Base-by-base conservation (phyloP, 2,797 vertebrate species). In the Macroramphosus scolopax region DNA sequence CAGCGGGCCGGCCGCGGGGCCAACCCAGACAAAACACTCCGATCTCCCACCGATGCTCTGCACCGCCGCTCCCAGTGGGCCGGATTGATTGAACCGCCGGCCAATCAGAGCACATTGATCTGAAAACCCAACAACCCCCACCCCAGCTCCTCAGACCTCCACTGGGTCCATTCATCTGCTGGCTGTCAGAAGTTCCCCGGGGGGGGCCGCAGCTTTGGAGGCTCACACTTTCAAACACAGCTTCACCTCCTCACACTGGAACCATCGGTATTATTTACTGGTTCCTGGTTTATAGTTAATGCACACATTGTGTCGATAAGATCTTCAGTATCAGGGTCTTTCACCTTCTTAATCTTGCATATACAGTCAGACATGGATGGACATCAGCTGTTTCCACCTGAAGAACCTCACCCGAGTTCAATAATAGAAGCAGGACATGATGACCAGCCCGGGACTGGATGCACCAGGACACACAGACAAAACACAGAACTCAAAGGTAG, bases 101-200 rank as follows among this genome's bases (percentile, higher is more conserved):
- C 81, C 87, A 88, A 88, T 89, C 81, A 82, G 67, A 80, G 62
- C 31, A 54, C 85, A 89, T 83, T 84, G 87, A 89, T 89, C 77
- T 72, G 57, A 80, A 48, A 75, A 53, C 42, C 31, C 11, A 14
- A 30, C 43, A 17, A n/a, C 13, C 51, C 30, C 20, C 29, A 49
- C 43, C 37, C 26, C 37, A 52, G 33, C 64, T 78, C 72, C 73
- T 56, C 16, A 29, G 60, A 65, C 77, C 52, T 73, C 46, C 67
- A 63, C 68, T 67, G 39, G 54, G 52, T 75, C 58, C 71, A 87
- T 86, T 81, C 73, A 86, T 88, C 80, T 87, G 68, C 55, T 30
- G 54, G 46, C 81, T 85, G 85, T 85, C 85, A 86, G 61, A 67
- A 44, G 44, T 64, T 75, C 65, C 78, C 81, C 76, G 70, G 69